A percentile compares a stretch with the other conserved stretches of the same genome.
phyloP scores from a whole-genome alignment of 2,113 vertebrate genomes.

The Artemisiospiza belli region DNA sequence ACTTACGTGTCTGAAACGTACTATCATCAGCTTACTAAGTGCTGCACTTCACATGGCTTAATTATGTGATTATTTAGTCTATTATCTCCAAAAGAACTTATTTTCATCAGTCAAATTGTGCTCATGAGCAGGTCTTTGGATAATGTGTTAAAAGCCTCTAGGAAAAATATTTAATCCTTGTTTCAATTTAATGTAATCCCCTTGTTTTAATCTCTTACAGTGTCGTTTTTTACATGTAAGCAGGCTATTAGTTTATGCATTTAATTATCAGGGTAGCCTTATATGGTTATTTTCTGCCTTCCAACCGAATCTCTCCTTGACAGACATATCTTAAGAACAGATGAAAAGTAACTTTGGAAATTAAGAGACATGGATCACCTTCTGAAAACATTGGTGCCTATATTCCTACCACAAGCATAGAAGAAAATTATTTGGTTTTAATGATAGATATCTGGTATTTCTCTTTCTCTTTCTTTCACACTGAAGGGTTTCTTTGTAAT shows the following conservation, averaged over 20 bases:
- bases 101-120: slow-evolving; percentile 28
- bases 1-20: neutral
- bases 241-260: slow-evolving; percentile 32
- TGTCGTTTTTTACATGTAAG: slow-evolving; percentile 10
- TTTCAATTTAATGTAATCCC: slow-evolving; percentile 39
- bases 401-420: neutral
- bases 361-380: neutral
- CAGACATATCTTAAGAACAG: neutral
- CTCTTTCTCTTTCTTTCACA: neutral
- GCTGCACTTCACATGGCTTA: neutral
- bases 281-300: neutral
- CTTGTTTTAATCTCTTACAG: slow-evolving; percentile 49
- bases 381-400: neutral
- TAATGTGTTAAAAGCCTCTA: slow-evolving; percentile 36
- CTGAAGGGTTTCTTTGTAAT: neutral
- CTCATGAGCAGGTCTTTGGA: slow-evolving; percentile 36
- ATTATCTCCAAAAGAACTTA: slow-evolving; percentile 26
- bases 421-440: neutral
- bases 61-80: slow-evolving; percentile 52
- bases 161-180: slow-evolving; percentile 49
- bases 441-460: neutral
- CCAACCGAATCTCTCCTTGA: neutral
- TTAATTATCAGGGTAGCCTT: slow-evolving; percentile 19
- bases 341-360: neutral
- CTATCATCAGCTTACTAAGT: slow-evolving; percentile 6